phyloP scores from a whole-genome alignment of 2,113 vertebrate genomes.

The Mormyrus lacerda region DNA sequence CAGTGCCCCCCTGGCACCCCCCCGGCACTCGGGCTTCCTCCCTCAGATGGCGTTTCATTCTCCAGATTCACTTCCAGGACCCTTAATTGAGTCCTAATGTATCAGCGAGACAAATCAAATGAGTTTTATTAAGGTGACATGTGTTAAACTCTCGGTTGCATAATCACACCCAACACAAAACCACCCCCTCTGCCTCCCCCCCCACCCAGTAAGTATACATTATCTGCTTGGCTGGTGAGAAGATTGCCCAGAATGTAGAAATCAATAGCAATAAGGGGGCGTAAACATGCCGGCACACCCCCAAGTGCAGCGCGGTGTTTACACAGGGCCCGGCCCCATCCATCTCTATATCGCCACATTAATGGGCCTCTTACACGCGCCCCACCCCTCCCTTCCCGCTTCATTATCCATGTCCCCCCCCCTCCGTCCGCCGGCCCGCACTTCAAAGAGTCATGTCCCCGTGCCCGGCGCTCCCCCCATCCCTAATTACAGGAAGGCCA shows the following conservation, averaged over 20 bases:
- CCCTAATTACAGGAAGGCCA: conserved; percentile 46
- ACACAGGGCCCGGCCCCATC: conserved; percentile 19
- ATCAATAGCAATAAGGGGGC: conserved; percentile 49
- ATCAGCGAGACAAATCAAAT: background rate
- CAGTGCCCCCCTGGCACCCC: background rate
- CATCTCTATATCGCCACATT: conserved; percentile 37
- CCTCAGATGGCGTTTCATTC: background rate
- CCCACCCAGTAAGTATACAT: conserved; percentile 31
- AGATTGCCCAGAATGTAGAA: conserved; percentile 41
- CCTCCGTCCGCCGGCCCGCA: background rate
- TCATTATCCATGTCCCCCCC: conserved; percentile 18
- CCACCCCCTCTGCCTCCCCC: background rate
- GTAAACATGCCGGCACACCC: conserved; percentile 44
- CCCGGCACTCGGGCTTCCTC: background rate
- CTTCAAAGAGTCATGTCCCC: conserved; percentile 23
- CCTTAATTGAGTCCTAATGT: background rate
- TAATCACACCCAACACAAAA: conserved; percentile 1
- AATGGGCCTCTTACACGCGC: conserved; percentile 12
- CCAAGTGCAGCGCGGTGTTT: conserved; percentile 29
- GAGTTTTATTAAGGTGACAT: background rate
- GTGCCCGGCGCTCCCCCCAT: background rate
- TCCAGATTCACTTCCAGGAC: background rate
- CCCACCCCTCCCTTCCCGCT: conserved; percentile 22
- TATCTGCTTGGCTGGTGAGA: conserved; percentile 39
- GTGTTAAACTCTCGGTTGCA: background rate